Evolutionary conservation across 2,888 invertebrate genomes (phyloP), one percentile per base, ranked within the genome.

Genomic region (Tigriopus californicus): DNA sequence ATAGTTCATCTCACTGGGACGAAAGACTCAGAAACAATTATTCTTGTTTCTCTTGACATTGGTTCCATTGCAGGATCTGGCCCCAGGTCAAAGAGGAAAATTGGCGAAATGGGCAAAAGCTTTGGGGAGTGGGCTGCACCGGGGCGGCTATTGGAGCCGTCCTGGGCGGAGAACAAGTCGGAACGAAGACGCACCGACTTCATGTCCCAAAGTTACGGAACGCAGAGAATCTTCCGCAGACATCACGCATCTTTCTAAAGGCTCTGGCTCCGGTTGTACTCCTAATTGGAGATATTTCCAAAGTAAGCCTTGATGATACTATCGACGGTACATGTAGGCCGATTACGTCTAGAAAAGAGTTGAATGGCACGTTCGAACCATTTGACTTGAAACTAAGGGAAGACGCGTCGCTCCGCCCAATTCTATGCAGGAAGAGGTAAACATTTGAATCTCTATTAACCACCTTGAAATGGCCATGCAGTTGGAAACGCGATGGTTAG

Each of bases 191-290:
- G 54, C 25, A 18, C 40, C 40, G 57, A 57, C 24, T 42, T 57
- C 41, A 46, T 57, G 20, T 57, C 57, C n/a, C 13, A 57, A 57
- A 18, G 20, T 57, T 41, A 13, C 46, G 11, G 44, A 57, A 41
- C 18, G 57, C 15, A 15, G 57, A 25, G 57, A 57, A 8, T 22
- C 57, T 6, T 57, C 57, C 12, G 57, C 57, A 1, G 57, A 57
- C 46, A 57, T 57, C 20, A 57, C 57, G 11, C n/a, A 46, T 11
- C 22, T 41, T 18, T 15, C 46, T 18, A 42, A 57, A 44, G 46
- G 20, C 12, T 57, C 44, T 44, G 15, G 24, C 41, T 33, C 41
- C 4, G 25, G 15, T 13, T 18, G n/a, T 8, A n/a, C 13, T 5
- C 25, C 22, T 18, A 24, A n/a, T n/a, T 13, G n/a, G 51, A 18